phyloP scores from a whole-genome alignment of 2,888 invertebrate genomes.

The Pyrrhosoma nymphula region DNA sequence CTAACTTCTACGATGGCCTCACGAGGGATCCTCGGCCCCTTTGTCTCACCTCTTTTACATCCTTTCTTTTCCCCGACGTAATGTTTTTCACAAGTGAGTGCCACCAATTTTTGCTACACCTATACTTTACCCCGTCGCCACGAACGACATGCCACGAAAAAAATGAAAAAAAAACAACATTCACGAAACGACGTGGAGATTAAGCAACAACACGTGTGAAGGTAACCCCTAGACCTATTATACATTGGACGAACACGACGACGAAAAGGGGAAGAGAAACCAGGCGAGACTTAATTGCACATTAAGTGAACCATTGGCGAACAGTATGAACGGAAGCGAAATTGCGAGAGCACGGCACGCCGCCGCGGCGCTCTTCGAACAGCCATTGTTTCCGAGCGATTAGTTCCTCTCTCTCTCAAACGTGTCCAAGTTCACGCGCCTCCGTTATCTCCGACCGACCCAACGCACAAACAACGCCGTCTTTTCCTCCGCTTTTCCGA shows the following conservation, averaged over 20 bases:
- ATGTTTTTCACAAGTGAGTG: too few relatives aligned
- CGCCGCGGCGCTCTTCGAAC: not conserved
- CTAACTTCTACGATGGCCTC: too few relatives aligned
- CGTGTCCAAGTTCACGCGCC: not conserved
- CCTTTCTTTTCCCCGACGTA: too few relatives aligned
- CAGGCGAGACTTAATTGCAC: not conserved
- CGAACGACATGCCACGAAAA: too few relatives aligned
- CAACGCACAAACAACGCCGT: not conserved
- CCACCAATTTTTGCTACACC: too few relatives aligned
- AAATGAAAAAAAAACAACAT: too few relatives aligned
- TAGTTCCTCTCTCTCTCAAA: not conserved
- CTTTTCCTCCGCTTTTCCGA: not conserved
- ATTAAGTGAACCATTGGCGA: not conserved
- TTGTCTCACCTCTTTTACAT: too few relatives aligned
- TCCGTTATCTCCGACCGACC: not conserved
- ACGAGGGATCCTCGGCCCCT: too few relatives aligned
- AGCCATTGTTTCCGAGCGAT: not conserved
- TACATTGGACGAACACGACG: not conserved
- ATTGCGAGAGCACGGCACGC: not conserved
- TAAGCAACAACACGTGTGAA: not conserved
- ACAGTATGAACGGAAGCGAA: not conserved
- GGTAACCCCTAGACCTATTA: not conserved
- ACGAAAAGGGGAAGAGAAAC: not conserved
- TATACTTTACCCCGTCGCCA: too few relatives aligned
- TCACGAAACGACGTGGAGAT: too few relatives aligned